Conservation (phyloP, 2,888 invertebrate genomes). For the Theretra japonica region DNA sequence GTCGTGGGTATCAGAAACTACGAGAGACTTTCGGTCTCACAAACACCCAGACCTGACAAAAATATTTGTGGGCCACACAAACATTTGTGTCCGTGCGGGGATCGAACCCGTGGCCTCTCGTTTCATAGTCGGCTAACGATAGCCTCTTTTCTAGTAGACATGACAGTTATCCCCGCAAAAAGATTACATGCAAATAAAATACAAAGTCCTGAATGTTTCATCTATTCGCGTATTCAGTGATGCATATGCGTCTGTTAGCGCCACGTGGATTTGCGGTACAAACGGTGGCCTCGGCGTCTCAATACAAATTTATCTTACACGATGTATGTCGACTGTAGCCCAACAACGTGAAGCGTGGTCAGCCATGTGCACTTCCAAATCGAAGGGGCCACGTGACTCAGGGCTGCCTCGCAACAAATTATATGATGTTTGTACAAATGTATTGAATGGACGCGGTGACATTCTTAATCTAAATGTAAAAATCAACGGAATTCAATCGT, state of each 20-base stretch:
- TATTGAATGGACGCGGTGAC: not conserved
- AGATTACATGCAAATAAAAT: not conserved
- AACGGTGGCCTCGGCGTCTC: slow-evolving; percentile 8
- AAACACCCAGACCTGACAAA: too few species aligned
- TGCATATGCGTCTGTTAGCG: not conserved
- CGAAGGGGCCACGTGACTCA: slow-evolving; percentile 33
- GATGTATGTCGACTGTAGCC: slow-evolving; percentile 17
- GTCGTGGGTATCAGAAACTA: too few species aligned
- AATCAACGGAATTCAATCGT: not conserved
- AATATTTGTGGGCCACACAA: too few species aligned
- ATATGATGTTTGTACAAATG: not conserved
- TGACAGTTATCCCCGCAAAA: not conserved
- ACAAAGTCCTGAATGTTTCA: not conserved
- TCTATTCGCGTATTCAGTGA: slow-evolving; percentile 11
- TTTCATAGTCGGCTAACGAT: too few species aligned
- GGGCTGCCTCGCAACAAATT: slow-evolving; percentile 25
- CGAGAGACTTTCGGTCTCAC: too few species aligned
- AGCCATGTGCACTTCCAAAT: slow-evolving; percentile 37
- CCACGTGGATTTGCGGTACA: slow-evolving; percentile 21
- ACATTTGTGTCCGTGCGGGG: too few species aligned
- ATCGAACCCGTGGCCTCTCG: too few species aligned
- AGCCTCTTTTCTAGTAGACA: too few species aligned
- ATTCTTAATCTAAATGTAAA: not conserved
- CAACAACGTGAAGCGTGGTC: slow-evolving; percentile 36
- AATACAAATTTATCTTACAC: slow-evolving; percentile 24